phyloP scores from a whole-genome alignment of 2,888 invertebrate genomes.

The Bibio marci region DNA sequence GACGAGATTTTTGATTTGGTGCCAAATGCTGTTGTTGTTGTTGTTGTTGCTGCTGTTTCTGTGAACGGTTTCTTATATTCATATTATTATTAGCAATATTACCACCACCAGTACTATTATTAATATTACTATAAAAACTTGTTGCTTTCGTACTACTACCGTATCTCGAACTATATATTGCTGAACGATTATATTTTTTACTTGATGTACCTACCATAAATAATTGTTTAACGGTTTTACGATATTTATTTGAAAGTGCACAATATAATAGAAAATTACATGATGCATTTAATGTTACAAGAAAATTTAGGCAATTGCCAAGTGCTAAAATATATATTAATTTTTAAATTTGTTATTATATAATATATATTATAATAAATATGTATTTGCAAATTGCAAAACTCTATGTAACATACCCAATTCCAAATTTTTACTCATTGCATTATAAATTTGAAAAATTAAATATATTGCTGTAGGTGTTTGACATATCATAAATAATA shows the following conservation, averaged over 20 bases:
- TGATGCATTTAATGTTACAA: slow-evolving; percentile 53
- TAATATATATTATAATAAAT: too few relatives aligned
- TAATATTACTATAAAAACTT: slow-evolving; percentile 2
- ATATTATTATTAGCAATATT: not conserved
- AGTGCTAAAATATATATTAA: slow-evolving; percentile 33
- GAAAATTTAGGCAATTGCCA: slow-evolving; percentile 56
- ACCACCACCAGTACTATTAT: not conserved
- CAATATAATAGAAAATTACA: slow-evolving; percentile 65
- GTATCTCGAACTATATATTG: not conserved
- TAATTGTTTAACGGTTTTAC: slow-evolving; percentile 34
- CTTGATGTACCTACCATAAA: slow-evolving; percentile 20
- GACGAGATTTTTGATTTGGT: not conserved
- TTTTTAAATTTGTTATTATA: too few relatives aligned
- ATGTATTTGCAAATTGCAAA: too few relatives aligned
- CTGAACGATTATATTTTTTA: slow-evolving; percentile 3
- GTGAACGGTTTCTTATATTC: not conserved
- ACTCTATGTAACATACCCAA: too few relatives aligned
- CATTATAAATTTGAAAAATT: slow-evolving; percentile 21
- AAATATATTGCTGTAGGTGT: slow-evolving; percentile 44
- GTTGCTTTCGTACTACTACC: not conserved
- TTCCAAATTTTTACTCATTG: too few relatives aligned
- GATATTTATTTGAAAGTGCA: slow-evolving; percentile 55
- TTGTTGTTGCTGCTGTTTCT: not conserved
- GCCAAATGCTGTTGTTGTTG: not conserved
- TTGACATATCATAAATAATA: slow-evolving; percentile 58